Percentiles rank a stretch among this genome's conserved stretches.
Conservation (phyloP, 2,888 invertebrate genomes). For the Spicauda simplicius region DNA sequence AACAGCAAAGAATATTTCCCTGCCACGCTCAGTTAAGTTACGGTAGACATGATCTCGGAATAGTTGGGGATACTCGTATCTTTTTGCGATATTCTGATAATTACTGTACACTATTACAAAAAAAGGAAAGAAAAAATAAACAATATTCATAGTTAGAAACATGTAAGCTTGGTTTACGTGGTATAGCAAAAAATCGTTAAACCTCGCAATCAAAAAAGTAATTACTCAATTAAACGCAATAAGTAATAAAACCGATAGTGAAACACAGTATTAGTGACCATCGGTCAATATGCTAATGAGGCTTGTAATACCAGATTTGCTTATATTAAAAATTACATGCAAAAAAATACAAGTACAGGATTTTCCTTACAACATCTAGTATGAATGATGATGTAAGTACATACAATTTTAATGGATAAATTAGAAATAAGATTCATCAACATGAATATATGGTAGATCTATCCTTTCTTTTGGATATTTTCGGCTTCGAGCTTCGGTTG, state of each 20-base stretch:
- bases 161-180: slow-evolving; percentile 27
- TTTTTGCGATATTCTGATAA: slow-evolving; percentile 3
- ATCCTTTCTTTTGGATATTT: too few relatives aligned
- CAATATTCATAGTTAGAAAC: slow-evolving; percentile 27
- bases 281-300: neutral
- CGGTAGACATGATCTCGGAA: slow-evolving; percentile 55
- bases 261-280: neutral
- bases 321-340: too few relatives aligned
- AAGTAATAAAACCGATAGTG: neutral
- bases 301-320: neutral
- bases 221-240: slow-evolving; percentile 40
- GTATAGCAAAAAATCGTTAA: slow-evolving; percentile 41
- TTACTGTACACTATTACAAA: slow-evolving; percentile 4
- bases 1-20: slow-evolving; percentile 54
- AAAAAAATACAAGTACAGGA: too few relatives aligned
- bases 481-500: too few relatives aligned
- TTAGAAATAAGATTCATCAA: too few relatives aligned
- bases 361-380: too few relatives aligned
- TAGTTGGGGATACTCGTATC: slow-evolving; percentile 48
- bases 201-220: slow-evolving; percentile 42
- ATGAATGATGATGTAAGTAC: too few relatives aligned
- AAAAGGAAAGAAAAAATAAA: slow-evolving; percentile 7
- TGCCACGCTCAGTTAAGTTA: slow-evolving; percentile 53
- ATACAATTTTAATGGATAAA: too few relatives aligned
- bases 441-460: too few relatives aligned